Evolutionary conservation across 2,797 vertebrate species (phyloP).

Genomic region (Cetoscarus ocellatus): DNA sequence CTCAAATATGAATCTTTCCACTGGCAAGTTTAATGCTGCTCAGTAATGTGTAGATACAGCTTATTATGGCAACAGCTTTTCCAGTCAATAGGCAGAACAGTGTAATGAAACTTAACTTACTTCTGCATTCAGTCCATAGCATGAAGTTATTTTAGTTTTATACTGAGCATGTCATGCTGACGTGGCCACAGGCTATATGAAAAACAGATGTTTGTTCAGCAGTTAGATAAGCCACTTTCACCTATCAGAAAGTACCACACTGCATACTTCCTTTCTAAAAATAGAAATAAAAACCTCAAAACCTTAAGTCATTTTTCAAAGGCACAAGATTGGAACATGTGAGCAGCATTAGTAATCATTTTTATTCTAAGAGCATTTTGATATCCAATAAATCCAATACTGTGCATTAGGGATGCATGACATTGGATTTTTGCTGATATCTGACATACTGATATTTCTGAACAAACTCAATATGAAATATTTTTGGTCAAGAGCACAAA

Average conservation of each 20-base stretch:
- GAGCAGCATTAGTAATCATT: too few species aligned
- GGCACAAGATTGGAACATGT: too few species aligned
- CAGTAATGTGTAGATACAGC: neutral
- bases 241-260: neutral
- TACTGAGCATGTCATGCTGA: neutral
- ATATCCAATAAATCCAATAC: too few species aligned
- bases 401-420: too few species aligned
- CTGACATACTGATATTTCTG: too few species aligned
- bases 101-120: constrained; percentile 57
- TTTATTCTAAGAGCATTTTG: too few species aligned
- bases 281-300: too few species aligned
- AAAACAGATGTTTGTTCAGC: constrained; percentile 10
- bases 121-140: constrained; percentile 51
- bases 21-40: neutral
- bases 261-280: neutral
- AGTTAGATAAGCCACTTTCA: neutral
- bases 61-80: neutral
- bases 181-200: neutral
- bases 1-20: neutral
- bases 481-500: too few species aligned
- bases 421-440: too few species aligned
- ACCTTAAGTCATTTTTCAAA: too few species aligned
- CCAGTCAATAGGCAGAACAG: constrained; percentile 41
- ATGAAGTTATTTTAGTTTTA: constrained; percentile 24
- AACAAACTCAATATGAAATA: too few species aligned